Percentiles rank a stretch among this genome's conserved stretches.
phyloP scores from a whole-genome alignment of 2,113 vertebrate species.

The Xiphophorus maculatus region DNA sequence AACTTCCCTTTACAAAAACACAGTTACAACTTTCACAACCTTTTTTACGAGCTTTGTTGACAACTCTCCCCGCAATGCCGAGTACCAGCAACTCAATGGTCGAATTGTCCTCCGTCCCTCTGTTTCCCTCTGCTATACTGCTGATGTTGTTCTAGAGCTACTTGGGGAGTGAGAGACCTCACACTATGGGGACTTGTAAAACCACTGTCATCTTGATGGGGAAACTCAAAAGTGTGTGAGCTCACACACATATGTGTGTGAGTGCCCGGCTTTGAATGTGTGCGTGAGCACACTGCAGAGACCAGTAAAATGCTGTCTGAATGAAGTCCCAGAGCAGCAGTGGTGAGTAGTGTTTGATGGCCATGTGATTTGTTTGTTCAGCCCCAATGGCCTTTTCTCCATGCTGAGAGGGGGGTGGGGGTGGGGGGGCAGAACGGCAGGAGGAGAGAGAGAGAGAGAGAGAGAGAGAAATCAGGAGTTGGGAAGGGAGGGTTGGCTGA shows the following conservation, averaged over 20 bases:
- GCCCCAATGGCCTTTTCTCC: slow-evolving; percentile 86
- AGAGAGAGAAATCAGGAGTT: slow-evolving; percentile 24
- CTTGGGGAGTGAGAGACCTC: slow-evolving; percentile 74
- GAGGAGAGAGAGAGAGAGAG: slow-evolving; percentile 62
- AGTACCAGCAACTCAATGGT: slow-evolving; percentile 62
- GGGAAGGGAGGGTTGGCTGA: slow-evolving; percentile 72
- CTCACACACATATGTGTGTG: slow-evolving; percentile 33
- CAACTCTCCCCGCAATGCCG: slow-evolving; percentile 51
- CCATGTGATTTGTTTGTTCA: slow-evolving; percentile 92
- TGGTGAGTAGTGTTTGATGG: slow-evolving; percentile 87
- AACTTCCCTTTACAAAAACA: slow-evolving; percentile 75
- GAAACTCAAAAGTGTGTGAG: slow-evolving; percentile 55
- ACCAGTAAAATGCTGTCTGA: slow-evolving; percentile 79
- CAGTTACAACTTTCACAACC: slow-evolving; percentile 75
- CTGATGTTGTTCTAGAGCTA: slow-evolving; percentile 71
- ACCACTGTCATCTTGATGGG: slow-evolving; percentile 75
- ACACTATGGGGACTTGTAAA: slow-evolving; percentile 79
- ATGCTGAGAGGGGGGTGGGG: slow-evolving; percentile 57
- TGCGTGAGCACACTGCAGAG: slow-evolving; percentile 63
- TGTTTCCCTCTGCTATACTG: slow-evolving; percentile 33
- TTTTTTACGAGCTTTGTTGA: slow-evolving; percentile 76
- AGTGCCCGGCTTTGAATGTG: slow-evolving; percentile 48
- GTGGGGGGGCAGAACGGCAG: slow-evolving; percentile 19
- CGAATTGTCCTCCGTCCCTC: slow-evolving; percentile 56
- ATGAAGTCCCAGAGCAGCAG: slow-evolving; percentile 80